These are phyloP conservation scores for Cliona cf. orientalis DNA, from an alignment of 37 sponge, comb jelly and placozoan species.

Conservation along the genomic window DNA sequence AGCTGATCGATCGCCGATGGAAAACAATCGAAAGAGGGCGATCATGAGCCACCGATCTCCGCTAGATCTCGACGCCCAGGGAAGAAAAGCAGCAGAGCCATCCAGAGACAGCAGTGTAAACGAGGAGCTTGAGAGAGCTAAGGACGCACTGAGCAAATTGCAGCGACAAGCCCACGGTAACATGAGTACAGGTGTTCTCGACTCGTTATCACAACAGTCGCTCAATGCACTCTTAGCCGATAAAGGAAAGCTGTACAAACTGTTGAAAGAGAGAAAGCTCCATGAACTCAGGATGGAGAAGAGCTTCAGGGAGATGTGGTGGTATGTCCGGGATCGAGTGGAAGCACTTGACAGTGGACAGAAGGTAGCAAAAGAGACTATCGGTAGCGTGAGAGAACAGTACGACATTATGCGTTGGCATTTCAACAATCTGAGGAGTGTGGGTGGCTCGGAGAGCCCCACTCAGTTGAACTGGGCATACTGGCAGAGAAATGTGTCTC, in stretches of 20 bases:
- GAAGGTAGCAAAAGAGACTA: not conserved
- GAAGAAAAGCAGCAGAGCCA: no score
- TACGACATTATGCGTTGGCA: conserved; percentile 1
- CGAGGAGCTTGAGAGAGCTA: no score
- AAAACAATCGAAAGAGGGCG: not conserved
- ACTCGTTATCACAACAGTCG: not conserved
- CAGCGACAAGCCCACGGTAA: no score
- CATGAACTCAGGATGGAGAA: conserved; percentile 33
- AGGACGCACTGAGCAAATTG: no score
- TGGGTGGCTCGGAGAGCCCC: not conserved
- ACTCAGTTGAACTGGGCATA: conserved; percentile 19
- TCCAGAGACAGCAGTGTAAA: no score
- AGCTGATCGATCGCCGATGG: not conserved
- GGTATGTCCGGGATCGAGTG: conserved; percentile 43
- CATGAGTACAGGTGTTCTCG: no score
- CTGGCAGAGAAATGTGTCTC: conserved; percentile 35
- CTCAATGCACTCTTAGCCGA: not conserved
- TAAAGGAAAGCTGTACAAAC: conserved; percentile 23
- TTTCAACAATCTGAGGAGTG: not conserved
- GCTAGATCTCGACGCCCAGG: no score
- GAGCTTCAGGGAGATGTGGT: conserved; percentile 68
- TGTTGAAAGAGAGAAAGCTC: conserved; percentile 10
- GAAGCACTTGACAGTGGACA: not conserved
- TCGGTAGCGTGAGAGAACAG: conserved; percentile 25
- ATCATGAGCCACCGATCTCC: not conserved